Conservation (phyloP, 2,888 invertebrate genomes). For the Apomyelois bistriatella region DNA sequence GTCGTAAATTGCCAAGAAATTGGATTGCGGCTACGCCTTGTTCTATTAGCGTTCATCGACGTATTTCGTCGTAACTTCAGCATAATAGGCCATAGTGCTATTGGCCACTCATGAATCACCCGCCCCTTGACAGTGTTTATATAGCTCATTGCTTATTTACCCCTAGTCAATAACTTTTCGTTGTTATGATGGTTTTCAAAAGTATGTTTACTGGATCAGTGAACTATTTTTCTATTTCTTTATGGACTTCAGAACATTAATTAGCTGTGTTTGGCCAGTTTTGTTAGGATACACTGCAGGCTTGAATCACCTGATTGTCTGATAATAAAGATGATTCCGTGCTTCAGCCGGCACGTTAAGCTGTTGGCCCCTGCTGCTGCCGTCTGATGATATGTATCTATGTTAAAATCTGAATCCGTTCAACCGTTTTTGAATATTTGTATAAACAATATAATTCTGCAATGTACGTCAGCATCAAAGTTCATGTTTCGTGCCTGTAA, state of each 20-base stretch:
- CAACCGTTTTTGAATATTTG: too few species aligned
- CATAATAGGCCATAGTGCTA: not conserved
- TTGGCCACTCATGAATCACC: constrained; percentile 2
- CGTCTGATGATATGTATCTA: too few species aligned
- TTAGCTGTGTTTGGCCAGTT: too few species aligned
- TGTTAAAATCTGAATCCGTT: too few species aligned
- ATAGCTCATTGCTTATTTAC: not conserved
- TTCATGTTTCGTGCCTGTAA: not conserved
- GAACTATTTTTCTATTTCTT: not conserved
- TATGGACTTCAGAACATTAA: not conserved
- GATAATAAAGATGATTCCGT: too few species aligned
- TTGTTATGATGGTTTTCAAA: not conserved
- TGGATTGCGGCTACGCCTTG: constrained; percentile 12
- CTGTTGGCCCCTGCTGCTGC: too few species aligned
- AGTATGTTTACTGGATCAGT: not conserved
- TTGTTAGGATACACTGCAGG: too few species aligned
- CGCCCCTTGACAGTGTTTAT: not conserved
- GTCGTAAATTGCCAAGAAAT: constrained; percentile 11
- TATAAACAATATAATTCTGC: too few species aligned
- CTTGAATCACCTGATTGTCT: too few species aligned
- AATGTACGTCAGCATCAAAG: too few species aligned
- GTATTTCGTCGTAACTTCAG: not conserved
- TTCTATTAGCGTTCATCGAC: not conserved
- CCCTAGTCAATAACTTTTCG: not conserved
- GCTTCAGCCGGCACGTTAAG: too few species aligned